Conservation (phyloP, 2,797 vertebrate species). For the Lepilemur ruficaudatus region DNA sequence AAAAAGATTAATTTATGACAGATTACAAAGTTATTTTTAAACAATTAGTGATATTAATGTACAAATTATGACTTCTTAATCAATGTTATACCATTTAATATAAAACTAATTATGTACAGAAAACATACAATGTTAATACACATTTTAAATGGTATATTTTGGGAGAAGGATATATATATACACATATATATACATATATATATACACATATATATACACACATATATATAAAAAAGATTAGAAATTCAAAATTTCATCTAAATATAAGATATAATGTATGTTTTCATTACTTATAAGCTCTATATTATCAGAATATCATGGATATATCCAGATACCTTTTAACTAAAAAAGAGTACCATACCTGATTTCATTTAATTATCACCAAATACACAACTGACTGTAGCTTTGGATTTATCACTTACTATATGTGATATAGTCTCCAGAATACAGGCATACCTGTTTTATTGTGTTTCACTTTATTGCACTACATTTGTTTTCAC, state of each 20-base stretch:
- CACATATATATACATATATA: not conserved
- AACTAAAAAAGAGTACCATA: not conserved
- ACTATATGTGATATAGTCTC: not conserved
- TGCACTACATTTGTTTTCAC: not conserved
- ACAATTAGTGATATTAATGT: not conserved
- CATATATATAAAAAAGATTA: not conserved
- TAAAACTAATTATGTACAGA: constrained; percentile 10
- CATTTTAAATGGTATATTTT: not conserved
- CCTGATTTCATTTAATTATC: constrained; percentile 13
- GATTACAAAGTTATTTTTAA: constrained; percentile 19
- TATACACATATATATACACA: too few relatives aligned
- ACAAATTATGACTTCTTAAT: not conserved
- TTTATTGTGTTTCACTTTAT: not conserved
- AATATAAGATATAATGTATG: not conserved
- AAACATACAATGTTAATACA: not conserved
- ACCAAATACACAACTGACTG: not conserved
- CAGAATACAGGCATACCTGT: not conserved
- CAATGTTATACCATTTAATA: not conserved
- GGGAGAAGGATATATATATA: not conserved
- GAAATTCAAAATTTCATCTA: not conserved
- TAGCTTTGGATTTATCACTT: not conserved
- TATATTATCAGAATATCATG: not conserved
- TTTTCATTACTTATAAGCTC: not conserved
- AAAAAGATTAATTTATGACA: not conserved
- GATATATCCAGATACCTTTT: not conserved